A percentile compares a stretch with the other conserved stretches of the same genome.
Conservation (phyloP, 2,888 invertebrate species). For the Mythimna impura region DNA sequence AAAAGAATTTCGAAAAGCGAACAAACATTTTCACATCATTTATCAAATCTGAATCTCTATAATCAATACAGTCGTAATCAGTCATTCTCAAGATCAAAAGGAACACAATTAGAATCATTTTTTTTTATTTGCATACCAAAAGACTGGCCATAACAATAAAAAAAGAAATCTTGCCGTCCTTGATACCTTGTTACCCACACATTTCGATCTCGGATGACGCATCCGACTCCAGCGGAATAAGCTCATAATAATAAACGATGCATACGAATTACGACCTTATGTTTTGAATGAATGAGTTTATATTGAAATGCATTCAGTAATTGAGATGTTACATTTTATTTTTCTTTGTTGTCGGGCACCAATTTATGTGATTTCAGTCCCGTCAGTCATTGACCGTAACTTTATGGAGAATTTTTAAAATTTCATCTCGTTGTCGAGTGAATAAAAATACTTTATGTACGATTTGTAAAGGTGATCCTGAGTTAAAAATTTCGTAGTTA, state of each 20-base stretch:
- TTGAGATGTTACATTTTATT: slow-evolving; percentile 74
- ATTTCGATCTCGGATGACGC: slow-evolving; percentile 82
- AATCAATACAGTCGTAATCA: slow-evolving; percentile 53
- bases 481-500: slow-evolving; percentile 19
- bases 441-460: slow-evolving; percentile 49
- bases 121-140: slow-evolving; percentile 82
- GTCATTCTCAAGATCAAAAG: slow-evolving; percentile 60
- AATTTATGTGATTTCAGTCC: slow-evolving; percentile 75
- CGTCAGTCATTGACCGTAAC: slow-evolving; percentile 73
- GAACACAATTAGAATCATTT: slow-evolving; percentile 69
- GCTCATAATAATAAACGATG: slow-evolving; percentile 49
- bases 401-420: slow-evolving; percentile 68
- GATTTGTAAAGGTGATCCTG: slow-evolving; percentile 25
- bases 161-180: slow-evolving; percentile 80
- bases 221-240: slow-evolving; percentile 68
- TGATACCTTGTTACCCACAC: slow-evolving; percentile 84
- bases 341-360: slow-evolving; percentile 69
- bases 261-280: slow-evolving; percentile 60
- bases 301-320: slow-evolving; percentile 63
- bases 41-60: slow-evolving; percentile 19
- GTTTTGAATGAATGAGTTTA: slow-evolving; percentile 43
- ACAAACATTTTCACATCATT: slow-evolving; percentile 29
- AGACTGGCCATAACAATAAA: slow-evolving; percentile 74
- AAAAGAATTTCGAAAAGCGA: slow-evolving; percentile 19
- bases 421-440: slow-evolving; percentile 66